A percentile compares a stretch with the other conserved stretches of the same genome.
Conservation (phyloP, 2,888 invertebrate genomes). For the Caenorhabditis sp. region DNA sequence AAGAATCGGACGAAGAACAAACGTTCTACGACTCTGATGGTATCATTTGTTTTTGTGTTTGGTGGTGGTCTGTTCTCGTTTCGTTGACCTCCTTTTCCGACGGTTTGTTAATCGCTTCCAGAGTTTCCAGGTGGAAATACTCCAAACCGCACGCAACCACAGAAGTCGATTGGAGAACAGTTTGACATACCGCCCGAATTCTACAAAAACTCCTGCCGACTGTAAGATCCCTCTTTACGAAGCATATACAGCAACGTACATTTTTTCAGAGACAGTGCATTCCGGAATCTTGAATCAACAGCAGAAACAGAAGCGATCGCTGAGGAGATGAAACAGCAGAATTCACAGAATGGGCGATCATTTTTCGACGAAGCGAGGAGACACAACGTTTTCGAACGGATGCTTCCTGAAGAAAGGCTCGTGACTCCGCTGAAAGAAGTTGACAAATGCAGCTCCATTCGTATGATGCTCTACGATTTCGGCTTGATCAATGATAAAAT, state of each 20-base stretch:
- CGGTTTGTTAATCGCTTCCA: not conserved
- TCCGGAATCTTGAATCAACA: conserved; percentile 63
- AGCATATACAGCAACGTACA: not conserved
- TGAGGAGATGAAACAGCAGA: conserved; percentile 53
- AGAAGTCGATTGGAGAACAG: conserved; percentile 60
- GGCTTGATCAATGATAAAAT: conserved; percentile 87
- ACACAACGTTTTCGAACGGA: conserved; percentile 56
- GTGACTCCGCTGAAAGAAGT: conserved; percentile 50
- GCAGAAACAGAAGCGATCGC: conserved; percentile 67
- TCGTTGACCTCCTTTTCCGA: not conserved
- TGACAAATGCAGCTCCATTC: conserved; percentile 91
- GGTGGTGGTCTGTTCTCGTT: not conserved
- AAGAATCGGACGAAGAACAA: conserved; percentile 41
- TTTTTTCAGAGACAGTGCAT: conserved; percentile 67
- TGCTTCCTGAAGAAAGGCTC: conserved; percentile 45
- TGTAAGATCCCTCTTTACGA: conserved; percentile 64
- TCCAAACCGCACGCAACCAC: conserved; percentile 30
- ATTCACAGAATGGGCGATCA: conserved; percentile 40
- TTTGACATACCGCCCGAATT: conserved; percentile 73
- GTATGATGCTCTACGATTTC: conserved; percentile 94
- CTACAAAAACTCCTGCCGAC: conserved; percentile 72
- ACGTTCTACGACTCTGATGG: conserved; percentile 26
- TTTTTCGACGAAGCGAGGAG: conserved; percentile 50
- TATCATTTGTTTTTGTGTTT: conserved; percentile 14
- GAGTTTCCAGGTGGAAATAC: conserved; percentile 31